Base-by-base conservation (phyloP, 2,113 vertebrate species). In the Istiophorus platypterus region DNA sequence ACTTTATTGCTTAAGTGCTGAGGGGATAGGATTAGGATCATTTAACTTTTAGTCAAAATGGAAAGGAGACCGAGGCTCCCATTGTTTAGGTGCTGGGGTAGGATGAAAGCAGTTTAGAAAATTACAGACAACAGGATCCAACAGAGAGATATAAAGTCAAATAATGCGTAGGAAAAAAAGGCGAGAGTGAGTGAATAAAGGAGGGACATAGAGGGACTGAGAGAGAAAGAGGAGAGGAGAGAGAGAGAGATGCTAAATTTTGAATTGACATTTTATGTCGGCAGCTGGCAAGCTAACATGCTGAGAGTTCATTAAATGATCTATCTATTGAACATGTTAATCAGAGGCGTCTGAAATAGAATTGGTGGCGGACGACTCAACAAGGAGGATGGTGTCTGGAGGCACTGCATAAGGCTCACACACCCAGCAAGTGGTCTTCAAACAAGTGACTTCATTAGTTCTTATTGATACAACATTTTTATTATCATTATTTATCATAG, bases 271-370 rank as follows among this genome's bases (percentile, higher is more conserved):
- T 89, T 78, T 88, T 86, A 42, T 77, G 51, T 72, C 78, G 85
- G 78, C 80, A 76, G 80, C 90, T 72, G 80, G 84, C 3, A 6
- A 42, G 65, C 39, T 24, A 56, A 72, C 85, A 83, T 78, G 76
- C 83, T 81, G 83, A 65, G 78, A 89, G 90, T 91, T 91, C 87
- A 90, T 94, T 90, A 86, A 92, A 86, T 51, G 69, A 93, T 86
- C 77, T 27, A 64, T 88, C 66, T 89, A 81, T 87, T 88, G 89
- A 85, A 87, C 85, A 83, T 88, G 82, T 68, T 89, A 85, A 94
- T 93, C 81, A 91, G 75, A 81, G 61, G 72, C 22, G 6, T 76
- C 82, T 83, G 75, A 84, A 90, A 88, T 45, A 78, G 70, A 70
- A n/a, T 82, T 18, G 49, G 58, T 58, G 73, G 51, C 62, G 66